phyloP scores from a whole-genome alignment of 1,140 invertebrate genomes.

The Eriosoma lanigerum region DNA sequence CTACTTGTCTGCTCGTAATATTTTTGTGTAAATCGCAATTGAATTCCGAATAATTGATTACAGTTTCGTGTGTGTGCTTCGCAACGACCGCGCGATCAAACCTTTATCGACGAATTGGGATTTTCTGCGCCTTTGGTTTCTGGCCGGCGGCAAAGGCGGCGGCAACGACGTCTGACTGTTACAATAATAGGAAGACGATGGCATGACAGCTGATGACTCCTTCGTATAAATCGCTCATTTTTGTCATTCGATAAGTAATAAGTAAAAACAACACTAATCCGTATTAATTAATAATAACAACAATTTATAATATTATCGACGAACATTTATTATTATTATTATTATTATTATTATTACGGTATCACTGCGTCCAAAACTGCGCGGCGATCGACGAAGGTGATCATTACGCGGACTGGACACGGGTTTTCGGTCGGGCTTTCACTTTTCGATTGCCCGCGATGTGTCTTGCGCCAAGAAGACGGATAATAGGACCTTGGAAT shows the following conservation, averaged over 20 bases:
- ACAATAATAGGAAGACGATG: slow-evolving; percentile 43
- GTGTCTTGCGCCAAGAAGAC: slow-evolving; percentile 4
- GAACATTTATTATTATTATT: too few species aligned
- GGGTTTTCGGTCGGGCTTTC: neutral
- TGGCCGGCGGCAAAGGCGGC: slow-evolving; percentile 31
- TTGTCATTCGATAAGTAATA: slow-evolving; percentile 18
- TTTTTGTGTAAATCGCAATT: too few species aligned
- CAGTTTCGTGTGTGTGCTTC: neutral
- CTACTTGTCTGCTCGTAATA: too few species aligned
- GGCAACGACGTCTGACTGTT: neutral
- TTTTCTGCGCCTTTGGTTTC: slow-evolving; percentile 18
- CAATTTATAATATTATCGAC: too few species aligned
- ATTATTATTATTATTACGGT: too few species aligned
- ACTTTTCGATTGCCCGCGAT: slow-evolving; percentile 18
- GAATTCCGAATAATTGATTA: too few species aligned
- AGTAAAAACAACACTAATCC: too few species aligned
- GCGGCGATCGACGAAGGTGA: too few species aligned
- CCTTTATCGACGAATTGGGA: slow-evolving; percentile 39
- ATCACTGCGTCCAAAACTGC: too few species aligned
- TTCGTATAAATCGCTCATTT: slow-evolving; percentile 31
- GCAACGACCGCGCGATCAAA: neutral
- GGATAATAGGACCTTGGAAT: slow-evolving; percentile 16
- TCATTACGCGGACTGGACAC: too few species aligned
- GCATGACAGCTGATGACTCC: slow-evolving; percentile 3
- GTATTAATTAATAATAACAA: too few species aligned